Conservation (phyloP, 2,888 invertebrate species). For the Drosophila mayaguana region DNA sequence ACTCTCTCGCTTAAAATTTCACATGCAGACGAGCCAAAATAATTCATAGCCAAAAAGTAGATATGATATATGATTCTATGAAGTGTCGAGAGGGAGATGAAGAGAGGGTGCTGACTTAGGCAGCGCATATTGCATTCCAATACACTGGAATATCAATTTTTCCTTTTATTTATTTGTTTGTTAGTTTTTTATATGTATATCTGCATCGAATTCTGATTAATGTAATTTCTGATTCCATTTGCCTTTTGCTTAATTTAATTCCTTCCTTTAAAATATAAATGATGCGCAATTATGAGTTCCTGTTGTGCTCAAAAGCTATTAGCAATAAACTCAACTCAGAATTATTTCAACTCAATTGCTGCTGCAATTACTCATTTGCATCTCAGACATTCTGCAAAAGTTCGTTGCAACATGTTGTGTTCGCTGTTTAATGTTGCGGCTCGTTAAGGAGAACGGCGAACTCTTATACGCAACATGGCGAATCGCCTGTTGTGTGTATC, state of each 20-base stretch:
- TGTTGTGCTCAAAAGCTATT: neutral
- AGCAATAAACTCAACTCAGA: neutral
- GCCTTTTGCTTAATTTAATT: slow-evolving; percentile 49
- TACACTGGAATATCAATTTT: slow-evolving; percentile 71
- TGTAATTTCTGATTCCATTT: slow-evolving; percentile 57
- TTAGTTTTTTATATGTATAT: slow-evolving; percentile 19
- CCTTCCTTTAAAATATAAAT: slow-evolving; percentile 55
- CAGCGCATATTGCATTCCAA: slow-evolving; percentile 62
- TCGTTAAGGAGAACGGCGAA: slow-evolving; percentile 28
- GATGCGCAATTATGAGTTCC: slow-evolving; percentile 53
- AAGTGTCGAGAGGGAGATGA: neutral
- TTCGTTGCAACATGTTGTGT: slow-evolving; percentile 12
- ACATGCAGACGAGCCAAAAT: slow-evolving; percentile 67
- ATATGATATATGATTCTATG: slow-evolving; percentile 38
- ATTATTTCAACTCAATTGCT: slow-evolving; percentile 16
- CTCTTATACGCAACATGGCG: slow-evolving; percentile 19
- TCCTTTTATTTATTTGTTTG: slow-evolving; percentile 41
- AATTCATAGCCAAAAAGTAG: slow-evolving; percentile 66
- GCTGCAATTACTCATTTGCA: neutral
- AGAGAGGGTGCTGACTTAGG: neutral
- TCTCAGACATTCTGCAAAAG: slow-evolving; percentile 34
- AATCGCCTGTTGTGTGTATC: slow-evolving; percentile 34
- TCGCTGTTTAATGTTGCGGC: slow-evolving; percentile 21
- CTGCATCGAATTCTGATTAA: slow-evolving; percentile 45
- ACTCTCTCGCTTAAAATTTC: slow-evolving; percentile 72